Evolutionary conservation across 2,888 invertebrate genomes (phyloP).

Genomic region (Alloplasta piceator): DNA sequence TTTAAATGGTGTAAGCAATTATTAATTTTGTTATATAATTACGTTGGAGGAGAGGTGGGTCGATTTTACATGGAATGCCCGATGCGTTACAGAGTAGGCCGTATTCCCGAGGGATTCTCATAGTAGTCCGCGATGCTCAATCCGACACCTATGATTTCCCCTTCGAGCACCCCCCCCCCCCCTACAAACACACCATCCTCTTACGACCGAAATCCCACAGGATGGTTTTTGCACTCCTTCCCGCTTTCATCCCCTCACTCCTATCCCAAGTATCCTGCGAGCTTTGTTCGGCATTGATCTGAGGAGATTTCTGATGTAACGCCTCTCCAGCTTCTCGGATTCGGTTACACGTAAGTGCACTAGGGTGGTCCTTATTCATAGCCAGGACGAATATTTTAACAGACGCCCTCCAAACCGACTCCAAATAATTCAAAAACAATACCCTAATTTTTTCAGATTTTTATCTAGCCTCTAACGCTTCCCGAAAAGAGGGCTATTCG

Average conservation of each 20-base stretch:
- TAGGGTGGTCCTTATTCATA: too few species aligned
- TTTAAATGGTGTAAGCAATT: too few species aligned
- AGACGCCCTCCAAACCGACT: too few species aligned
- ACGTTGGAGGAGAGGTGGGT: too few species aligned
- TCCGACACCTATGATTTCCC: constrained; percentile 66
- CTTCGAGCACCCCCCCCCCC: constrained; percentile 36
- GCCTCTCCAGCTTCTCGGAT: not conserved
- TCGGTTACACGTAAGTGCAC: constrained; percentile 3
- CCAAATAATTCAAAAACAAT: too few species aligned
- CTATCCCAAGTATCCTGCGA: constrained; percentile 35
- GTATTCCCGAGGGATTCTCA: constrained; percentile 62
- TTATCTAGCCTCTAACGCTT: too few species aligned
- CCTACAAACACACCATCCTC: constrained; percentile 53
- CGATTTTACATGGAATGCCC: constrained; percentile 18
- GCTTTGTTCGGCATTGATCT: constrained; percentile 69
- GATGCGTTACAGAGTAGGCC: constrained; percentile 36
- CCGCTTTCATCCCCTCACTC: not conserved
- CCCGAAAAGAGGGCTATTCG: too few species aligned
- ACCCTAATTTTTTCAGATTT: too few species aligned
- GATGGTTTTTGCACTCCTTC: constrained; percentile 67
- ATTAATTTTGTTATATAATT: too few species aligned
- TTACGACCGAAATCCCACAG: constrained; percentile 62
- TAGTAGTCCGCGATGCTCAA: constrained; percentile 63
- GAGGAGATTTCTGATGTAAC: constrained; percentile 61
- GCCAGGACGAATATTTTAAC: too few species aligned